These are phyloP conservation scores for Stercorarius parasiticus DNA, from an alignment of 2,113 vertebrate genomes.

Conservation along the genomic window DNA sequence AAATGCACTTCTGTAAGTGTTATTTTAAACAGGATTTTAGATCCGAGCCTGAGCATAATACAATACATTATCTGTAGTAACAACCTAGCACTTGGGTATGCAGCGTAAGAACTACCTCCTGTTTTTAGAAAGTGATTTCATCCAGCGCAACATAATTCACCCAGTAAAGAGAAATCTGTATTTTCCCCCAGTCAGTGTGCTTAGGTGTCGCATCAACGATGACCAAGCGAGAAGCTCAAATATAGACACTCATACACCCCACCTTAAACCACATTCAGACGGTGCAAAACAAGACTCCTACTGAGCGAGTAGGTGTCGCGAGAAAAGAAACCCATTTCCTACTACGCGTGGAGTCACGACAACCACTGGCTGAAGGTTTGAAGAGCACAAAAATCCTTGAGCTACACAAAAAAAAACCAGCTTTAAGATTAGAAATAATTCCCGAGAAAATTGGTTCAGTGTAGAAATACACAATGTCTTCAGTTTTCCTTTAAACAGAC, in stretches of 20 bases:
- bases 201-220: not conserved
- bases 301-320: not conserved
- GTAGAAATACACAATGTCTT: not conserved
- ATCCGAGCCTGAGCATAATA: not conserved
- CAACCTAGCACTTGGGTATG: not conserved
- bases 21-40: not conserved
- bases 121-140: not conserved
- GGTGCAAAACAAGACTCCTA: not conserved
- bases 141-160: not conserved
- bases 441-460: not conserved
- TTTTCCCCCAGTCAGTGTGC: not conserved
- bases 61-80: not conserved
- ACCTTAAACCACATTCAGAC: not conserved
- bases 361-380: not conserved
- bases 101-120: not conserved
- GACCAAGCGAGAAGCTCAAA: not conserved
- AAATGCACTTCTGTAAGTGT: not conserved
- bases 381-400: not conserved
- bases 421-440: not conserved
- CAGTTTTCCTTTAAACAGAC: not conserved
- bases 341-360: not conserved
- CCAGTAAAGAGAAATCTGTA: not conserved
- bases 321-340: not conserved
- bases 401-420: not conserved
- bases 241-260: not conserved